A percentile compares a stretch with the other conserved stretches of the same genome.
Evolutionary conservation across 2,888 invertebrate genomes (phyloP).

Genomic region (Notocelia uddmanniana): DNA sequence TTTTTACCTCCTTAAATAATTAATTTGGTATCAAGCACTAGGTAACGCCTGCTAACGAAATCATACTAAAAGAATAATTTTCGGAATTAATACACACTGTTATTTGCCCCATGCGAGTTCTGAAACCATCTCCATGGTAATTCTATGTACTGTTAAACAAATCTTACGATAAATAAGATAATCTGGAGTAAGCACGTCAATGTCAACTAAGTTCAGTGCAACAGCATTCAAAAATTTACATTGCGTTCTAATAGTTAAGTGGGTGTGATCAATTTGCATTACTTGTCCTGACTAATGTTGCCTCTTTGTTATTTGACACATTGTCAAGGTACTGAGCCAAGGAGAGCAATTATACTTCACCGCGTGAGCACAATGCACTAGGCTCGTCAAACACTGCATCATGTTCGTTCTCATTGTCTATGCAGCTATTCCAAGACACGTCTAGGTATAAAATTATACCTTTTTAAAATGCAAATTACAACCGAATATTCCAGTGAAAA

Average conservation of each 20-base stretch:
- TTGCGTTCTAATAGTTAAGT: conserved; percentile 57
- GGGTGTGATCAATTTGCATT: conserved; percentile 71
- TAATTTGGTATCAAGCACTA: too few relatives aligned
- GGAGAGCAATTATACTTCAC: conserved; percentile 54
- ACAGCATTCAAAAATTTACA: conserved; percentile 14
- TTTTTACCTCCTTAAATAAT: too few relatives aligned
- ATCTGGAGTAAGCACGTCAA: background rate
- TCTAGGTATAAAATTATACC: conserved; percentile 23
- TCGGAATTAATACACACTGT: too few relatives aligned
- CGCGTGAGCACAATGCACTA: background rate
- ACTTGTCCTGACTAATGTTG: conserved; percentile 66
- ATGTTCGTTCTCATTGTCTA: conserved; percentile 26
- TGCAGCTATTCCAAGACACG: conserved; percentile 27
- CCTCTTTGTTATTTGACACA: conserved; percentile 72
- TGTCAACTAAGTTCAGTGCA: conserved; percentile 14
- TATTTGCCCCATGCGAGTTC: too few relatives aligned
- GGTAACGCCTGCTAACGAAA: too few relatives aligned
- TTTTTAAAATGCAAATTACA: conserved; percentile 32
- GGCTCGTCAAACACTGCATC: conserved; percentile 4
- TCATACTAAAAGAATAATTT: too few relatives aligned
- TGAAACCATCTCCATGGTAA: too few relatives aligned
- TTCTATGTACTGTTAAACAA: too few relatives aligned
- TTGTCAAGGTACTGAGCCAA: conserved; percentile 75
- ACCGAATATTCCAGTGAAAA: conserved; percentile 42
- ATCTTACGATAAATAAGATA: too few relatives aligned